Base-by-base conservation (phyloP, 2,888 invertebrate genomes). In the Julus scandinavius region DNA sequence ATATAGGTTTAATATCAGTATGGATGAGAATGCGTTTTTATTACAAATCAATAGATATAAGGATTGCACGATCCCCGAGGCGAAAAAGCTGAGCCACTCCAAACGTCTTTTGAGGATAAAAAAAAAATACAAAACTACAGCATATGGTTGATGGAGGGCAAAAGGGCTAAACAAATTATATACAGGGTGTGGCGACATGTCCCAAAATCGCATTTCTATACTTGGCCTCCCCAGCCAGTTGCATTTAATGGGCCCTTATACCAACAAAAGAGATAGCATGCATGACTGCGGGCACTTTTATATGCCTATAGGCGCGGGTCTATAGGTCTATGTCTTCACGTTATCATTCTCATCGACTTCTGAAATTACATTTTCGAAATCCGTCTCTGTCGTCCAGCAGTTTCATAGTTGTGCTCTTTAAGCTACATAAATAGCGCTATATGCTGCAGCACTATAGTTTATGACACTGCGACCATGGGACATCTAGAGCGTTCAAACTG, bases 21-120 rank as follows among this genome's bases (percentile, higher is more conserved):
- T 63, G 63, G 63, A 63, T 63, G 63, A 63, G 63, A 63, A 63
- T 63, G 63, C 63, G 63, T 63, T 63, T 63, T 63, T 63, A 63
- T 63, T 63, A 63, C 63, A 63, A 63, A 63, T 63, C 63, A 63
- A 63, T 63, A 63, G 63, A 63, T 63, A 63, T 63, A 63, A 63
- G 63, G 63, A 63, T 63, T 20, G 63, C 63, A 63, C 63, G 63
- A 63, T 63, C 63, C 63, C 63, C 63, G 63, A 63, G 63, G 63
- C 63, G 63, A 63, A 63, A 63, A 63, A 63, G 63, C 63, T 63
- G 63, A 63, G 63, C 63, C 63, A 63, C 63, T 63, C 63, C 63
- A 63, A 63, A 63, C 63, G 63, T 63, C 63, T 63, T 63, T 63
- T 20, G 63, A 63, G 63, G 63, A 63, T 63, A 63, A 63, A 29